Base-by-base conservation (phyloP, 2,113 vertebrate genomes). In the Fukomys damarensis region DNA sequence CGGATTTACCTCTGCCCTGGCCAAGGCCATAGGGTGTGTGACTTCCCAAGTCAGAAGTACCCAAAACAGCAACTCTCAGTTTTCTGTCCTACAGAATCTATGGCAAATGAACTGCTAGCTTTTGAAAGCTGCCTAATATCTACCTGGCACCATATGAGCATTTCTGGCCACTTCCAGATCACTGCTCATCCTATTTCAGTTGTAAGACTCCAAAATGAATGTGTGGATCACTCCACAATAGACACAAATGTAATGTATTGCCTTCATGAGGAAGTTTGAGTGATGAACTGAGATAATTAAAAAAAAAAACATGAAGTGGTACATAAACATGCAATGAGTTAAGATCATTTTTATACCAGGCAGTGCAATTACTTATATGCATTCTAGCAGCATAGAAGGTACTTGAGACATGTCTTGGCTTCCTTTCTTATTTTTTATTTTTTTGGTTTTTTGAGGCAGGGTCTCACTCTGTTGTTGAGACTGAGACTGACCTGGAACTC, bases 111-210 rank as follows among this genome's bases (percentile, higher is more conserved):
- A 63, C 14, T 38, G 3, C 24, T 84, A 38, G 17, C 30, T 26
- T 16, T 68, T 88, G 66, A 54, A 77, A 94, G 22, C 12, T 11
- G 30, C 68, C 28, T 61, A 91, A 32, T 77, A 32, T 41, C 52
- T 86, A 12, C 24, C 85, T 80, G 93, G 70, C 87, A 85, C 41
- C 68, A 22, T 72, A 66, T 74, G 82, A 87, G 72, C 91, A 46
- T 22, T 49, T 74, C 28, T 72, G 86, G 54, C 30, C 28, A 32
- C 16, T 24, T n/a, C 16, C 46, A 26, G 82, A 32, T 46, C 58
- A 80, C 22, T 20, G 49, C 5, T 86, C n/a, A 41, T 11, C 70
- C 38, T 10, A n/a, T 83, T 41, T 58, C 24, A 35, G 11, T 41
- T 63, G 32, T 65, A 35, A 58, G 41, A 30, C 26, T 88, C 68